Evolutionary conservation across 2,113 vertebrate species (phyloP).

Genomic region (Galemys pyrenaicus): DNA sequence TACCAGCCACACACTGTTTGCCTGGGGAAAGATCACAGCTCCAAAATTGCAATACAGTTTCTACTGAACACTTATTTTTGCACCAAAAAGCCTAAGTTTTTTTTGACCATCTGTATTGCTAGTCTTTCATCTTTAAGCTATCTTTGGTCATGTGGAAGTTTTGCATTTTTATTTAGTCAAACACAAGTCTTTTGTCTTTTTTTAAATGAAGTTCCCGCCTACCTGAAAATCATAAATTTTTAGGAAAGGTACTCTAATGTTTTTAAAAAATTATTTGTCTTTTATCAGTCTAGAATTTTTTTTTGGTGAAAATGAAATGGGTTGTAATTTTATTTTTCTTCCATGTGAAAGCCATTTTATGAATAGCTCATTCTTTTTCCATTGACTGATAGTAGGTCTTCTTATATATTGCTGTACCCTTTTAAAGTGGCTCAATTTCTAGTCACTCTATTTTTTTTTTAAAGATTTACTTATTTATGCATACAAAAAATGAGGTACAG

Average conservation of each 20-base stretch:
- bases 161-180: neutral
- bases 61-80: neutral
- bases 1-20: neutral
- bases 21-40: neutral
- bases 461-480: too few relatives aligned
- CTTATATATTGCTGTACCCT: neutral
- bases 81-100: neutral
- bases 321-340: neutral
- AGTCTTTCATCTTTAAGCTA: neutral
- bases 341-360: neutral
- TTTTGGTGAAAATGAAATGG: neutral
- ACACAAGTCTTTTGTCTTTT: neutral
- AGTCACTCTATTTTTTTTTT: neutral
- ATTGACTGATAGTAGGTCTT: neutral
- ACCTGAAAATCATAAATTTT: neutral
- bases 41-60: neutral
- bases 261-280: neutral
- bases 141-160: neutral
- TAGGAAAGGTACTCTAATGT: neutral
- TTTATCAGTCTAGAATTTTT: neutral
- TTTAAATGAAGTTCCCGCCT: neutral
- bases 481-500: too few relatives aligned
- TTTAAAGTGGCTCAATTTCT: neutral
- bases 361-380: neutral
- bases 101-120: neutral